Evolutionary conservation across 1,140 invertebrate genomes (phyloP), one percentile per base, ranked within the genome.

Genomic region (Ips nitidus): DNA sequence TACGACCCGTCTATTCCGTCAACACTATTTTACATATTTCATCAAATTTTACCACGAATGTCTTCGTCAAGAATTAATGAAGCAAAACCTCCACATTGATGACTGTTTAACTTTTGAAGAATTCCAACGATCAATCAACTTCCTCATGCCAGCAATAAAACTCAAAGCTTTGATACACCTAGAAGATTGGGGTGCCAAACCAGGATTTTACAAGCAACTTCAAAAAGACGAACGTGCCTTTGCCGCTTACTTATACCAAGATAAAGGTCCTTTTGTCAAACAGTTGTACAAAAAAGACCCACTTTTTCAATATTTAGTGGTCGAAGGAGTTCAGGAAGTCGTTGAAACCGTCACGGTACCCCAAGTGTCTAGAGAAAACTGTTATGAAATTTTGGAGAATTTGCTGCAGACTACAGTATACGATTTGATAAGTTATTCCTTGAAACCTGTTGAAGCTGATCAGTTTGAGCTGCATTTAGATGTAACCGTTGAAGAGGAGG

Each of bases 11-110:
- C 8, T 65, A 37, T 70, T 70, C 38, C 53, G 69, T 1, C 69
- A 70, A 39, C 69, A 70, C 43, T 70, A 70, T 37, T 70, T 64
- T 36, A 70, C 69, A 4, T 65, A 70, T 40, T 52, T 70, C 5
- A 59, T 64, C 4, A 39, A 65, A 22, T 70, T 41, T 42, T 70
- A 70, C 42, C 37, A 70, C 52, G 69, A 70, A 4, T 59, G 53
- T 43, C 39, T 70, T 1, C 58, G 50, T n/a, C 40, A 38, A 36
- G 69, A 70, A 59, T 38, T 70, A 6, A n/a, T 42, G 6, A 64
- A 65, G 36, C 42, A 62, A 36, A 52, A 53, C 4, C 8, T 70
- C 2, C 42, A 65, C n/a, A 52, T 65, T 3, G 43, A 70, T 4
- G 22, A 65, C 39, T 36, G 47, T 36, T n/a, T 70, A 2, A 3